Percentiles rank a stretch among this genome's conserved stretches.
Evolutionary conservation across 2,797 vertebrate genomes (phyloP).

Genomic region (Cryptoblepharus egeriae): DNA sequence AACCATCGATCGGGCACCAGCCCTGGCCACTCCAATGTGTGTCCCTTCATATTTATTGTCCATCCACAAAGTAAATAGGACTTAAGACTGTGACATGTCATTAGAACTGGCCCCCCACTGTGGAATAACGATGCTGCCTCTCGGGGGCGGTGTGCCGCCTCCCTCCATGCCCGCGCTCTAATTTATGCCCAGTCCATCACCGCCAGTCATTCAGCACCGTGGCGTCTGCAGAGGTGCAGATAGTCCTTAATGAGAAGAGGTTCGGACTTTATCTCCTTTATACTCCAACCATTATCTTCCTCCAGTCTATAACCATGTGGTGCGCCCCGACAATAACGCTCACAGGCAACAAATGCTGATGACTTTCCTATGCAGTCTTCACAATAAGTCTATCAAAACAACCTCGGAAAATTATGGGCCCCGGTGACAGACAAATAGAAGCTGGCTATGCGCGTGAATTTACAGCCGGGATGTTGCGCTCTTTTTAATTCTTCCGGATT

Average conservation of each 20-base stretch:
- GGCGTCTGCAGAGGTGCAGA: conserved; percentile 95
- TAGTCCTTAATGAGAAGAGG: conserved; percentile 99
- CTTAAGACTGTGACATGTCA: conserved; percentile 68
- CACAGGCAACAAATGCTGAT: conserved; percentile 95
- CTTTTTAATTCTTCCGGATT: conserved; percentile 90
- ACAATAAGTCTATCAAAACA: conserved; percentile 98
- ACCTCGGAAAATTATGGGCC: conserved; percentile 89
- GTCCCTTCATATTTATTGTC: conserved; percentile 61
- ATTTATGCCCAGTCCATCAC: conserved; percentile 88
- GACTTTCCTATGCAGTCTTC: conserved; percentile 93
- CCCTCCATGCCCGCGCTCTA: conserved; percentile 73
- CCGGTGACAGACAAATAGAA: conserved; percentile 88
- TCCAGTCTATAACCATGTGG: conserved; percentile 96
- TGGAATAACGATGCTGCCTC: conserved; percentile 67
- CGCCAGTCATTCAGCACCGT: conserved; percentile 88
- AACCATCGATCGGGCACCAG: conserved; percentile 29
- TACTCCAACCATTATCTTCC: conserved; percentile 96
- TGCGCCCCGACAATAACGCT: conserved; percentile 96
- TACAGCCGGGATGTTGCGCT: conserved; percentile 90
- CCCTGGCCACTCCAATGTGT: conserved; percentile 38
- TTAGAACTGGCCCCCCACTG: conserved; percentile 66
- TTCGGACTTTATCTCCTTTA: conserved; percentile 92
- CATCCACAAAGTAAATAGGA: conserved; percentile 69
- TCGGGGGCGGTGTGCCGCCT: conserved; percentile 46
- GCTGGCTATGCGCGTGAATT: conserved; percentile 87